Evolutionary conservation across 1,140 invertebrate genomes (phyloP), one percentile per base, ranked within the genome.

Genomic region (Anoplolepis gracilipes): DNA sequence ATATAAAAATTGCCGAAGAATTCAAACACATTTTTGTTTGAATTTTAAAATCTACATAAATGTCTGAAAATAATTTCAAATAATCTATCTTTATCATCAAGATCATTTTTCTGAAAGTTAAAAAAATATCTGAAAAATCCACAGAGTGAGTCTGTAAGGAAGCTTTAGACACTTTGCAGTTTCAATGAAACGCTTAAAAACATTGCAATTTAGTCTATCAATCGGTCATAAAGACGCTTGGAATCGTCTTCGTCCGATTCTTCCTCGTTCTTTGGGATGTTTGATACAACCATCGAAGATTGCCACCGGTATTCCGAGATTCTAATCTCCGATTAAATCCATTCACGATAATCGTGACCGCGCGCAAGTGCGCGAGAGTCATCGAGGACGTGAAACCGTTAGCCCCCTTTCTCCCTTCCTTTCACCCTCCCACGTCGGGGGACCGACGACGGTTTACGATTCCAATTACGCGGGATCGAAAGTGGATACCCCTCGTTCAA

Each of bases 391-490:
- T 42, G 46, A 49, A 73, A 46, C 7, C 4, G 78, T 73, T 72
- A 57, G 13, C 25, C 19, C 42, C 22, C 49, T 7, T n/a, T 49
- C 61, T 42, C 39, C 49, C 19, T 22, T 30, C 13, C 46, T 19
- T 16, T 55, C 13, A 39, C 30, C 3, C 16, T 39, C 46, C n/a
- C 78, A 61, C 53, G n/a, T 59, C 19, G 28, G 25, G n/a, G 49
- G 13, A 55, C 46, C 25, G 77, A 82, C 78, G 53, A 73, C 78
- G 78, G 86, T 91, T 91, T 92, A 91, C 91, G 90, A 92, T 92
- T 92, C 91, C 92, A 92, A 92, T 92, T 92, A 93, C 89, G 81
- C 75, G 75, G 82, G 49, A 91, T 90, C 85, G 90, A 92, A 91
- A 87, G 87, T 87, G 77, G 78, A 87, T 78, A 78, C 75, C 59